Evolutionary conservation across 2,888 invertebrate species (phyloP), one percentile per base, ranked within the genome.

Genomic region (Pollenia labialis): DNA sequence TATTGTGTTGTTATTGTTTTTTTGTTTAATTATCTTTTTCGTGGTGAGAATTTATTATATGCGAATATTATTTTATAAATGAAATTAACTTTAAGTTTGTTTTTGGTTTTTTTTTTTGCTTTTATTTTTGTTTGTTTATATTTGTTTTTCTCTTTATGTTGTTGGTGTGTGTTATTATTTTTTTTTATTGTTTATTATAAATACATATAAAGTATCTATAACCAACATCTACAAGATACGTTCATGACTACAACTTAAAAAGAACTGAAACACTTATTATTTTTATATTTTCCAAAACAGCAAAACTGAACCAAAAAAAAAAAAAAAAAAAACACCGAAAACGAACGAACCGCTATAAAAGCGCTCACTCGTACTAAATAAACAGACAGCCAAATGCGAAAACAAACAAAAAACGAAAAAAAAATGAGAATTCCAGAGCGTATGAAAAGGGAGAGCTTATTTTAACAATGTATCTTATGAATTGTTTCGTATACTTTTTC

Each of bases 221-320:
- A 12, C 42, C 23, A 46, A 79, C 50, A 84, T 72, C 66, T 76
- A 64, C 69, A 71, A 81, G 72, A 87, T 84, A 84, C 88, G 88
- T 79, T 83, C 88, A 77, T 87, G 85, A 81, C 85, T 85, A 87
- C 85, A 87, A 87, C 88, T 87, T 85, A 84, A 85, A 87, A 85
- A 81, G 85, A 88, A 88, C 88, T 88, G 84, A 88, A 81, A 77
- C 84, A 87, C 32, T 64, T 50, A 56, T 68, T 81, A 76, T 77
- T 85, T 72, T 85, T 72, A 62, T 85, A 60, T 81, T 50, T 77
- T 81, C 66, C 74, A 77, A 76, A 85, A 85, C 86, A 83, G 82
- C 69, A 85, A 72, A 80, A 68, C 42, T 75, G 50, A 84, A 79
- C 40, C 56, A 48, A 66, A 84, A 64, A 76, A 42, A 64, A 77